Evolutionary conservation across 2,113 vertebrate species (phyloP), one percentile per base, ranked within the genome.

Genomic region (Spheniscus mendiculus): DNA sequence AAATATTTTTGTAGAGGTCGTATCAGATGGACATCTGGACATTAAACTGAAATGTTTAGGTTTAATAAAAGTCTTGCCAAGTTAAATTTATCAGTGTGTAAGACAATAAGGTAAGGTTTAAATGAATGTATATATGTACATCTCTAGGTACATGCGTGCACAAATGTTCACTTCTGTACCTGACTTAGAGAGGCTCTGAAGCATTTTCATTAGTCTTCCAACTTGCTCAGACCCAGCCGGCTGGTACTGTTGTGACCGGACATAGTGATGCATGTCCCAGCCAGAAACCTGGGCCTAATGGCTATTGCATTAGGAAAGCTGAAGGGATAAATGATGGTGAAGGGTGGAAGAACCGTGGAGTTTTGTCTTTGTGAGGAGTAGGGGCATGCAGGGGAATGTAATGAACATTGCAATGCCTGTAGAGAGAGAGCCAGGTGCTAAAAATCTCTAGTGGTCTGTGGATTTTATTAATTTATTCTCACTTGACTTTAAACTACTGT

Each of bases 231-330:
- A 22, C 5, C 14, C 63, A 55, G 4, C 2, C 32, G 65, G 0
- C 4, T 6, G 58, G 12, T 69, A 18, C 32, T 36, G 9, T 45
- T 73, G n/a, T 61, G 65, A 61, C 16, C 8, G 2, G 7, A 29
- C 3, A 6, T 6, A 47, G 36, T 9, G 29, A 38, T 21, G 12
- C 2, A 0, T 5, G 8, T 45, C 34, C 36, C 42, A 61, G 10
- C 5, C 47, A 52, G 40, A 65, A 70, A 78, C 9, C 8, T 56
- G 15, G 17, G 12, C 7, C 6, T 44, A 20, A 67, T 44, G 3
- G 4, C 7, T 23, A 2, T 49, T 47, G 20, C 25, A 23, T 66
- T 56, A 11, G 14, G 25, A 42, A 83, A 55, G 29, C 27, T 27
- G 34, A 89, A 63, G 4, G 7, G 5, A 5, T n/a, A 17, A 59